These are phyloP conservation scores for Stegostoma tigrinum DNA, from an alignment of 2,113 vertebrate genomes.

Conservation along the genomic window DNA sequence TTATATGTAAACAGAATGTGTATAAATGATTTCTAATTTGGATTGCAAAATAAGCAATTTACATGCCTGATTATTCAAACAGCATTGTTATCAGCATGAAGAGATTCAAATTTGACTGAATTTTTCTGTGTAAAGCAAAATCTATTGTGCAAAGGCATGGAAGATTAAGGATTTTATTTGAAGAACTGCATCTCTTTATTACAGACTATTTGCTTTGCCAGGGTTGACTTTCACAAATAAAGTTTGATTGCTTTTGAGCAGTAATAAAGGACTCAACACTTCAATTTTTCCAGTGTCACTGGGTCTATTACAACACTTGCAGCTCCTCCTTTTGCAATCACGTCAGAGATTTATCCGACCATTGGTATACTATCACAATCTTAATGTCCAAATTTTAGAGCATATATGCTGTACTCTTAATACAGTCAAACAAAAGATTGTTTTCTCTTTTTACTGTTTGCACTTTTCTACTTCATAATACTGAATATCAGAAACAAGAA, in stretches of 20 bases:
- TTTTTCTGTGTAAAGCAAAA: neutral
- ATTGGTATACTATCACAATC: neutral
- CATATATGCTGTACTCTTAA: neutral
- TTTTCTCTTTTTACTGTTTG: neutral
- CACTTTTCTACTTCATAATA: neutral
- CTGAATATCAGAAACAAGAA: neutral
- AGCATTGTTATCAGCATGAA: neutral
- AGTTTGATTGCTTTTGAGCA: neutral
- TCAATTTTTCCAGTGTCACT: neutral
- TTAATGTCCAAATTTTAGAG: neutral
- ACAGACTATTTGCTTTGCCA: neutral
- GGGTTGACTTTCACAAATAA: neutral
- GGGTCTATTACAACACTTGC: neutral
- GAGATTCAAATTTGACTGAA: neutral
- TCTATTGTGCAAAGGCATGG: neutral
- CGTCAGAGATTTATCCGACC: neutral
- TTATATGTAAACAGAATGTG: neutral
- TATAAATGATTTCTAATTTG: neutral
- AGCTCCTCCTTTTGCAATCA: neutral
- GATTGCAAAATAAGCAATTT: neutral
- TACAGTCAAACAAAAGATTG: neutral
- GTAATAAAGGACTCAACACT: neutral
- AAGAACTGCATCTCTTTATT: neutral
- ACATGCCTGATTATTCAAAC: neutral
- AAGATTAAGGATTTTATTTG: neutral